Percentiles rank a stretch among this genome's conserved stretches.
Conservation (phyloP, 2,888 invertebrate genomes). For the Cephus nigrinus region DNA sequence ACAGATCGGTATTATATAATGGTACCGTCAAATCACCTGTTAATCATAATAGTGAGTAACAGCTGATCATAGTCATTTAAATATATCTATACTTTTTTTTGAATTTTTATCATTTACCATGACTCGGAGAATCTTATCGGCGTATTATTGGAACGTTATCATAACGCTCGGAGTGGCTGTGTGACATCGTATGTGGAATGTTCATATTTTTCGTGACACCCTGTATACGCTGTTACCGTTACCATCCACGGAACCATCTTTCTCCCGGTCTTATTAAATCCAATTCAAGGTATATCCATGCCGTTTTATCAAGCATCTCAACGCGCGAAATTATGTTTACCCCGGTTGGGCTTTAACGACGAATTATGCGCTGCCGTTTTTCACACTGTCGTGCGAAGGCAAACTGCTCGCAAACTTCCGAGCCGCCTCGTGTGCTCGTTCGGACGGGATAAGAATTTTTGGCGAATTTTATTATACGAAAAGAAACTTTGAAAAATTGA, state of each 20-base stretch:
- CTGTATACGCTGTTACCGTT: neutral
- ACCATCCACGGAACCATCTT: neutral
- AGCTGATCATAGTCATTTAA: neutral
- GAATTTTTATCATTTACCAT: neutral
- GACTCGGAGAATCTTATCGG: neutral
- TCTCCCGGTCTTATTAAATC: constrained; percentile 27
- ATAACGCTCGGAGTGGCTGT: neutral
- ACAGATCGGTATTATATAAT: neutral
- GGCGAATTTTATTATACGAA: neutral
- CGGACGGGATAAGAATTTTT: neutral
- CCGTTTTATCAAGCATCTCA: constrained; percentile 24
- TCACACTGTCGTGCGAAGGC: neutral
- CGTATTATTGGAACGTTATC: neutral
- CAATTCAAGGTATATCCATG: constrained; percentile 30
- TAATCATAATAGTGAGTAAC: too few relatives aligned
- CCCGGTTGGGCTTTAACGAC: neutral
- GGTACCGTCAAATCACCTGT: neutral
- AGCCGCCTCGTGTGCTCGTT: neutral
- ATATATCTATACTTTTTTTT: neutral
- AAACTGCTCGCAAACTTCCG: neutral
- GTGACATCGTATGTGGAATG: neutral
- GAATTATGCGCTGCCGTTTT: neutral
- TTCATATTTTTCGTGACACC: neutral
- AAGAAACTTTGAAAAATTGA: neutral
- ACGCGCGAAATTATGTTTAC: constrained; percentile 3